These are phyloP conservation scores for Coryphaenoides rupestris DNA, from an alignment of 2,113 vertebrate genomes.

Conservation along the genomic window DNA sequence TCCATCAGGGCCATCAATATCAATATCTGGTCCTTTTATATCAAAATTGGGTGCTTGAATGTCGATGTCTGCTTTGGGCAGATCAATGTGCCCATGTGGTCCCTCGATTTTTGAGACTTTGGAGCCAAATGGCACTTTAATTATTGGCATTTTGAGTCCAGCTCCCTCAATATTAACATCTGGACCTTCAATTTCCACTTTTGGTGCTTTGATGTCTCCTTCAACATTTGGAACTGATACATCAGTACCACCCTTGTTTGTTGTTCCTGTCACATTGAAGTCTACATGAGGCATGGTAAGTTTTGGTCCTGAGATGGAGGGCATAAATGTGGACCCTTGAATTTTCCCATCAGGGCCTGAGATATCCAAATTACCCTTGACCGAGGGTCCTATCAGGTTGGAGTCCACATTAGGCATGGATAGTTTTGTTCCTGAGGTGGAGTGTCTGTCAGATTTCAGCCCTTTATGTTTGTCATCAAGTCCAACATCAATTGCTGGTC, in stretches of 20 bases:
- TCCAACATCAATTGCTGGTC: slow-evolving; percentile 10
- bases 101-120: slow-evolving; percentile 16
- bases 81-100: slow-evolving; percentile 47
- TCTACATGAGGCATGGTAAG: no score
- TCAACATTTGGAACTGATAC: slow-evolving; percentile 15
- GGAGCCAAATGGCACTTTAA: slow-evolving; percentile 25
- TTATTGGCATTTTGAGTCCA: slow-evolving; percentile 24
- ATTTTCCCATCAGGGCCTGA: slow-evolving; percentile 5
- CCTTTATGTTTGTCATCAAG: slow-evolving; percentile 9
- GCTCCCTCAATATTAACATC: neutral
- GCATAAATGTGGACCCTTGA: slow-evolving; percentile 18
- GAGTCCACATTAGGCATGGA: slow-evolving; percentile 13
- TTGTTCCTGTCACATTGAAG: slow-evolving; percentile 17
- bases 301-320: slow-evolving; percentile 11
- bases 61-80: slow-evolving; percentile 11
- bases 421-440: slow-evolving; percentile 8
- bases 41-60: slow-evolving; percentile 5
- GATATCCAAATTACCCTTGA: slow-evolving; percentile 8
- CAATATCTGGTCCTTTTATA: slow-evolving; percentile 11
- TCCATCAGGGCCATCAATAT: neutral
- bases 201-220: slow-evolving; percentile 16
- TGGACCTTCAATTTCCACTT: slow-evolving; percentile 13
- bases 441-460: slow-evolving; percentile 14
- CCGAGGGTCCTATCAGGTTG: slow-evolving; percentile 17
- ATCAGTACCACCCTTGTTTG: slow-evolving; percentile 4